Base-by-base conservation (phyloP, 2,888 invertebrate genomes). In the Epinotia bilunana region DNA sequence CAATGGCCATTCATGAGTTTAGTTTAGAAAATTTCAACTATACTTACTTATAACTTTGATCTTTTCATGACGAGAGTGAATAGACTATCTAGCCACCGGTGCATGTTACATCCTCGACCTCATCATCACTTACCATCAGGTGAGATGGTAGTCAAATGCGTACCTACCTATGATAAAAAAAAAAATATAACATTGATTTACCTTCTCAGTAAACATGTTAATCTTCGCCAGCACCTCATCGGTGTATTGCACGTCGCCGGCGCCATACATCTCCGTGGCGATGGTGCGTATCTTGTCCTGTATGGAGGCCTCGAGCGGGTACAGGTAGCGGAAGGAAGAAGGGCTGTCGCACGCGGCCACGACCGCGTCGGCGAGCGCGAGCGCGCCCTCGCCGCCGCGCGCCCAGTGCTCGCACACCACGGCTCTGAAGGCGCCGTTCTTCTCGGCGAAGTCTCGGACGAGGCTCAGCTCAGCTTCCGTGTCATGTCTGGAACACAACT, bases 241-340 rank as follows among this genome's bases (percentile, higher is more conserved):
- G 0, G 96, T 95, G 71, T 98, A 95, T 78, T 97, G 96, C 18
- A 99, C 95, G 49, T 96, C 94, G 28, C 96, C 97, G n/a, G 99
- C 99, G 3, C 99, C 99, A 85, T 99, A 99, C 96, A 99, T 99
- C 87, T 98, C 97, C 73, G 94, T 95, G 0, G 99, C 99, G 83
- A 99, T 98, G 11, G 90, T 96, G 80, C 95, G 95, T 78, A 99
- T 98, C 93, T 99, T 99, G 2, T 98, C 96, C 80, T 96, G 95
- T 72, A 99, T 95, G 12, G 97, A 91, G 63, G 95, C 80, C 76
- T 96, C 88, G 23, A 96, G 88, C 4, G 96, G 95, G 84, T 98
- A 98, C 11, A 98, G 91, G 81, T 96, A 95, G 80, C 95, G 92
- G 88, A 96, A 97, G 72, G 93, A 87, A 63, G 95, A 95, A 0